phyloP scores from a whole-genome alignment of 2,797 vertebrate species.

The Rhinogobio ventralis region DNA sequence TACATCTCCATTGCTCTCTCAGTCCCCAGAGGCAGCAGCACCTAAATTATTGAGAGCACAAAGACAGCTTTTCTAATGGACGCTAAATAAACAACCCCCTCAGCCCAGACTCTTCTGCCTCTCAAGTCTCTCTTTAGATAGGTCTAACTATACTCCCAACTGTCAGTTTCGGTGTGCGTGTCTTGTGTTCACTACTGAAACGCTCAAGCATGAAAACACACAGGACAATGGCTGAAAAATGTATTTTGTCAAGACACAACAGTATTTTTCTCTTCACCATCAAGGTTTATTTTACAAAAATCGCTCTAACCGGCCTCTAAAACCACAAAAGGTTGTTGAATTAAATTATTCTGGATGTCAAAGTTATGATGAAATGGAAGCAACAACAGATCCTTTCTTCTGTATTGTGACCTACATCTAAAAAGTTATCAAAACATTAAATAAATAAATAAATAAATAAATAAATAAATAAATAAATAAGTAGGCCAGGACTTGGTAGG shows the following conservation, averaged over 20 bases:
- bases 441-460: too few species aligned
- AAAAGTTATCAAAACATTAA: neutral
- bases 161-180: neutral
- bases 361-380: neutral
- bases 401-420: neutral
- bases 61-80: constrained; percentile 80
- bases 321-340: neutral
- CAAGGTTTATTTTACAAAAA: neutral
- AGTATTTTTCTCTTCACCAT: neutral
- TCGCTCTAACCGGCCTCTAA: neutral
- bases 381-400: neutral
- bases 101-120: constrained; percentile 65
- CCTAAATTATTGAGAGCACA: constrained; percentile 83
- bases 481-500: too few species aligned
- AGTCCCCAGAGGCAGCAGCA: constrained; percentile 73
- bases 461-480: too few species aligned
- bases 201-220: neutral
- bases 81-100: constrained; percentile 80
- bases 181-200: neutral
- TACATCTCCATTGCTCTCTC: constrained; percentile 62
- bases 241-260: neutral
- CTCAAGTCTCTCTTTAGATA: constrained; percentile 46
- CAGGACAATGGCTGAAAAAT: neutral
- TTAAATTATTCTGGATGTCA: neutral
- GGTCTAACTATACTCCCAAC: neutral